These are phyloP conservation scores for Phalacrocorax aristotelis DNA, from an alignment of 2,113 vertebrate genomes.

Conservation along the genomic window DNA sequence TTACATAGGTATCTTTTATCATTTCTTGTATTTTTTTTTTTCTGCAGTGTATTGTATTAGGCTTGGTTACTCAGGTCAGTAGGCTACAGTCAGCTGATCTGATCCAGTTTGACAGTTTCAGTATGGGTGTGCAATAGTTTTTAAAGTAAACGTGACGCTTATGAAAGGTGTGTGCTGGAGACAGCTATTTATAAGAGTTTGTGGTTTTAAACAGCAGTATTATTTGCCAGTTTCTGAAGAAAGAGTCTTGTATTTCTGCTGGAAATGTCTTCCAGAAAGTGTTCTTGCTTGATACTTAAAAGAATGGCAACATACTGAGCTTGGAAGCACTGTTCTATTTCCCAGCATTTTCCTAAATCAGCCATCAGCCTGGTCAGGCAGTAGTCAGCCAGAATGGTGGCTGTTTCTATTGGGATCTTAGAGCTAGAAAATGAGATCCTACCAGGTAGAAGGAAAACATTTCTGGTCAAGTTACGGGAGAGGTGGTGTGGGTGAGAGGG, in stretches of 20 bases:
- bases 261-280: background rate
- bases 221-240: background rate
- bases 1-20: background rate
- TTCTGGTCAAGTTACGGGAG: background rate
- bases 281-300: background rate
- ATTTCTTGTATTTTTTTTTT: background rate
- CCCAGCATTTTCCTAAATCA: background rate
- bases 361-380: background rate
- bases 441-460: background rate
- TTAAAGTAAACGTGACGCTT: background rate
- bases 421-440: background rate
- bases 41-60: background rate
- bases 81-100: background rate
- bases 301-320: background rate
- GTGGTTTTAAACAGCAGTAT: background rate
- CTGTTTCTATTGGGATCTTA: background rate
- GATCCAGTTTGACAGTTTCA: background rate
- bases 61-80: background rate
- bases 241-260: background rate
- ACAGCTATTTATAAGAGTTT: background rate
- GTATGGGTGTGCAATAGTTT: background rate
- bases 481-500: background rate
- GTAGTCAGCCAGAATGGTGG: background rate
- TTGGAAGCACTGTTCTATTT: background rate
- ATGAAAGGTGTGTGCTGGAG: background rate